Evolutionary conservation across 2,888 invertebrate species (phyloP), one percentile per base, ranked within the genome.

Genomic region (Portevinia maculata): DNA sequence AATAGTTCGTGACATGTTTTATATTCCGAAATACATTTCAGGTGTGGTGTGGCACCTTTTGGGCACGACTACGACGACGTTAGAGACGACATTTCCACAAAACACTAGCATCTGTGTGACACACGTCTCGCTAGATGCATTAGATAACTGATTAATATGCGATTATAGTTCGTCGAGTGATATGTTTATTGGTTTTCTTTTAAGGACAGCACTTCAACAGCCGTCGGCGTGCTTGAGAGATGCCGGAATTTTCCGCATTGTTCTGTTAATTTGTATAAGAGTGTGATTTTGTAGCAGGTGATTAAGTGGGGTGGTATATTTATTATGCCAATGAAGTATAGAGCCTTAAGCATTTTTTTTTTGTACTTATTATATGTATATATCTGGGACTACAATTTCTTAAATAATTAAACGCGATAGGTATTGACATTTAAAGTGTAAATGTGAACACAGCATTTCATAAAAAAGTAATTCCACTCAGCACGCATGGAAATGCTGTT

Each of bases 11-110:
- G 70, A 78, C 41, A 64, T 78, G 70, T 64, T 78, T 78, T 70
- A 50, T 62, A 78, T 70, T 70, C 70, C 64, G 48, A 70, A 70
- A 57, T 70, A 78, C 50, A 78, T 70, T 78, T 70, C 70, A 78
- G 78, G 78, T 78, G 78, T 64, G 78, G 75, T 76, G 53, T 46
- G 46, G 69, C 75, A 76, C 78, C 70, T 78, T 64, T 70, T 64
- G 70, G 70, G 70, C 78, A 78, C 70, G 70, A 60, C 67, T 28
- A 57, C 41, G 34, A 41, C 37, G 44, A 60, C 19, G 13, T 46
- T 55, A 50, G 46, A 48, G 41, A 65, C 74, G 50, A 59, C 44
- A n/a, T 62, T 60, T 69, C 62, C 39, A 50, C 52, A 75, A 67
- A 75, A 67, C 50, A 52, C 57, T 74, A 52, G 67, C 67, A 75